Evolutionary conservation across 2,888 invertebrate genomes (phyloP), one percentile per base, ranked within the genome.

Genomic region (Shargacucullia verbasci): DNA sequence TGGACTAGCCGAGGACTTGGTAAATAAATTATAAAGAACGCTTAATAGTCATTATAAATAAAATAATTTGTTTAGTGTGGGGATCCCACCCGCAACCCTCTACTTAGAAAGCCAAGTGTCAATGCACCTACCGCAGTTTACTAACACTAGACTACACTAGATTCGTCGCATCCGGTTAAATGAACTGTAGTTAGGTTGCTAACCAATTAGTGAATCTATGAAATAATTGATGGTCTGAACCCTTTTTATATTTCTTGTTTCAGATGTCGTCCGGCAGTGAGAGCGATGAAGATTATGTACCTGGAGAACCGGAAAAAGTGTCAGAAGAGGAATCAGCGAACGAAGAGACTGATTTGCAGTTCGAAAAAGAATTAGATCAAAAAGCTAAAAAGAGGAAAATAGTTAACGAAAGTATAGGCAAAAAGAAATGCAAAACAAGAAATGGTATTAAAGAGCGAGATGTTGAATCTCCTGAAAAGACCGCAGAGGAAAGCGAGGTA

Each of bases 251-350:
- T 45, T 20, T 15, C 5, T 31, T 53, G 43, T 86, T 84, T 50
- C 80, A 93, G 92, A 94, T 94, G 94, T 94, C 96, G 11, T 96
- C 96, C 11, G 96, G 95, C 53, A 96, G 96, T 70, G 97, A 97
- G 68, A 97, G 97, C 83, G 97, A 97, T 84, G 97, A 97, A 70
- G 97, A 97, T 81, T 97, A 96, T 82, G 94, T 96, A 61, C 97
- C 97, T 27, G 95, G 95, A 67, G 95, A 93, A 64, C 95, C 95
- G 47, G 96, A 96, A 80, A 90, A 94, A 63, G 89, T 95, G 7
- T 96, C 96, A 0, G 96, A 96, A 87, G 95, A 95, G 69, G 96
- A 96, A 50, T 96, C 96, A 0, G 96, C 95, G 0, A 95, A 96
- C 69, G 94, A 92, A 31, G 96, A 96, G 76, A 95, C 95, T 53